Conservation (phyloP, 30 jellyfish, hydroid and myxozoan species). For the Pelagia noctiluca region DNA sequence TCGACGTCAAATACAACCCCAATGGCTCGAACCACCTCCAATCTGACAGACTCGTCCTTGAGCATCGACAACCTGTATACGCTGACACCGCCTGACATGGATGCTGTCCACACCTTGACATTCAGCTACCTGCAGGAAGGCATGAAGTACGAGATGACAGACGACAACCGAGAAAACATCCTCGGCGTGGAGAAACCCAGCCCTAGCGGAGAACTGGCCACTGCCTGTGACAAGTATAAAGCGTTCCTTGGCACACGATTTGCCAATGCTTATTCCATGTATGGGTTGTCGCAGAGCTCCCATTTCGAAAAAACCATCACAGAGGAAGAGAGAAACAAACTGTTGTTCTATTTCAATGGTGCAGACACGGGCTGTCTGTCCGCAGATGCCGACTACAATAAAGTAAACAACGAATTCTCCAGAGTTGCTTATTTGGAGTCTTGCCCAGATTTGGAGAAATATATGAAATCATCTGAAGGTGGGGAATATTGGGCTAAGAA, state of each 20-base stretch:
- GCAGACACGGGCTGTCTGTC: conserved; percentile 43
- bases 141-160: conserved; percentile 67
- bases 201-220: conserved; percentile 53
- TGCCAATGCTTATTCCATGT: conserved; percentile 60
- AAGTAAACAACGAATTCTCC: conserved; percentile 58
- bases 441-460: conserved; percentile 46
- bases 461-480: conserved; percentile 38
- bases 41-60: conserved; percentile 22
- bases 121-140: conserved; percentile 60
- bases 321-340: conserved; percentile 53
- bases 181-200: conserved; percentile 52
- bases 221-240: conserved; percentile 48
- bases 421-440: conserved; percentile 53
- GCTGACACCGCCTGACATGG: conserved; percentile 67
- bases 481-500: conserved; percentile 64
- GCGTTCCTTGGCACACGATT: conserved; percentile 31
- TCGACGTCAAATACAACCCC: conserved; percentile 3
- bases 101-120: conserved; percentile 45
- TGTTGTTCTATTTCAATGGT: conserved; percentile 45
- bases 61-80: conserved; percentile 49
- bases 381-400: conserved; percentile 38
- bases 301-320: conserved; percentile 50
- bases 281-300: conserved; percentile 53
- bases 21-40: conserved; percentile 43
- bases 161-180: conserved; percentile 27